Percentiles rank a stretch among this genome's conserved stretches.
Evolutionary conservation across 2,113 vertebrate genomes (phyloP).

Genomic region (Formicarius rufipectus): DNA sequence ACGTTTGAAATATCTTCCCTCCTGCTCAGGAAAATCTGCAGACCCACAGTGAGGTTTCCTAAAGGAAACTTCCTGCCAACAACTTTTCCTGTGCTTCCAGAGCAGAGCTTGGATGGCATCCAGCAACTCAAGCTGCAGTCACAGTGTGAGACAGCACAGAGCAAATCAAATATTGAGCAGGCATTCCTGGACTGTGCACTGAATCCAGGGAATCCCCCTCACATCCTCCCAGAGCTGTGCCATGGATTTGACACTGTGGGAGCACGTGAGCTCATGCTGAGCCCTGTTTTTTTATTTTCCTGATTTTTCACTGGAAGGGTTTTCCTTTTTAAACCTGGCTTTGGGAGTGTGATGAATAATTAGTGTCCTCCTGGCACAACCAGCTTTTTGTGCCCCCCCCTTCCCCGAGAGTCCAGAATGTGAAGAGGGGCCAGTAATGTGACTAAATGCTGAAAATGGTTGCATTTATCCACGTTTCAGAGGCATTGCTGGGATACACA

Average conservation of each 20-base stretch:
- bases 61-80: not conserved
- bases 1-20: not conserved
- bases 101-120: not conserved
- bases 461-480: not conserved
- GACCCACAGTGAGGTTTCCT: not conserved
- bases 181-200: not conserved
- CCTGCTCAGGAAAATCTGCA: not conserved
- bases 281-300: not conserved
- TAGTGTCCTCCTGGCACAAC: not conserved
- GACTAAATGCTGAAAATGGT: not conserved
- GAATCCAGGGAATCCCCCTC: not conserved
- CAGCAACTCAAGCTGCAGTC: not conserved
- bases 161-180: not conserved
- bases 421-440: not conserved
- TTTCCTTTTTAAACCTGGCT: not conserved
- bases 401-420: not conserved
- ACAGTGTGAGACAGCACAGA: not conserved
- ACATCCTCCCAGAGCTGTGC: not conserved
- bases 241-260: not conserved
- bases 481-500: not conserved
- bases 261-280: not conserved
- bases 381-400: no score
- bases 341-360: not conserved
- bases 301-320: not conserved
- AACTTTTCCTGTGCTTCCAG: not conserved